Evolutionary conservation across 2,888 invertebrate species (phyloP), one percentile per base, ranked within the genome.

Genomic region (Melanostoma scalare): DNA sequence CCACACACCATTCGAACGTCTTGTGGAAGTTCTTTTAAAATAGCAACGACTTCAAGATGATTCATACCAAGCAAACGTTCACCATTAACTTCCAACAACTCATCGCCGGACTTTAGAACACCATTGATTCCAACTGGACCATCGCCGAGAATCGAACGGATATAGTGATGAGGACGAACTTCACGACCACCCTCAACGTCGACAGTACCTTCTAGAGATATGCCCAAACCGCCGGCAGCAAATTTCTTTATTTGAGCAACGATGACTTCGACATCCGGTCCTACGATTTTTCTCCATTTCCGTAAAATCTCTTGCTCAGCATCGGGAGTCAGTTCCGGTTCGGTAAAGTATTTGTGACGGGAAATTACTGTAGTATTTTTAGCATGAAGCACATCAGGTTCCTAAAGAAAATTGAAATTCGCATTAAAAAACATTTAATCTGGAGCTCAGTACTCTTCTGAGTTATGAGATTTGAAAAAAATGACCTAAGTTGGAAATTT

Each of bases 161-260:
- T 99, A 91, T 99, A 99, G 92, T 99, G 99, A 92, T 99, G 99
- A 2, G 99, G 99, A 76, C 99, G 94, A 52, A 99, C 97, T 92
- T 99, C 99, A 74, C 96, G 94, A 0, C 99, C 99, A 0, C 99
- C 99, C 89, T 96, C 96, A 68, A 99, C 98, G 91, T 99, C 99
- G 48, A 99, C 99, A 0, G 99, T 99, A 65, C 99, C 99, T 91
- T 99, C 99, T 85, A 99, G 93, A 61, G 98, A 99, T 88, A 99
- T 98, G 42, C 99, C 99, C 69, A 99, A 93, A 2, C 99, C 99
- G 55, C 98, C 98, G 52, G 97, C 97, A 10, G 94, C 94, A 88
- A 96, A 96, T 92, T 97, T 97, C 86, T 94, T 94, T 85, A 97
- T 91, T 89, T 96, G 96, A 0, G 96, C 96, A 61, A 97, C 95